phyloP scores from a whole-genome alignment of 1,140 invertebrate genomes.

The Zelostemma sp. region DNA sequence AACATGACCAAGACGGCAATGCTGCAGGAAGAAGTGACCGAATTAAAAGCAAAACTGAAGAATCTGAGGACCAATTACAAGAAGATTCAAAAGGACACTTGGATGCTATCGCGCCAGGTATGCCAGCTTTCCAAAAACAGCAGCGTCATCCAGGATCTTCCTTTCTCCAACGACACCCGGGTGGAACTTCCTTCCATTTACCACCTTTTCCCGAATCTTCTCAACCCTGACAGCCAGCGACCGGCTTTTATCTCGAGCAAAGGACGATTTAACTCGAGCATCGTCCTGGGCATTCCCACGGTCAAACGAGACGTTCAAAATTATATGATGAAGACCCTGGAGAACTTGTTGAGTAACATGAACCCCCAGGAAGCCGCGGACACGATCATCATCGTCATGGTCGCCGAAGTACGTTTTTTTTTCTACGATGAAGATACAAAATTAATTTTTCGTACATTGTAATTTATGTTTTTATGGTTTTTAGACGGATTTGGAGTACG shows the following conservation, averaged over 20 bases:
- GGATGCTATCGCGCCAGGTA: conserved; percentile 61
- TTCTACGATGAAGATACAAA: not conserved
- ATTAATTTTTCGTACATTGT: not conserved
- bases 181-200: conserved; percentile 81
- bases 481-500: conserved; percentile 79
- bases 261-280: conserved; percentile 80
- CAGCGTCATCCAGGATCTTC: conserved; percentile 61
- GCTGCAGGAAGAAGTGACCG: conserved; percentile 73
- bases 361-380: conserved; percentile 81
- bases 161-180: conserved; percentile 62
- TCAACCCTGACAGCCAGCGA: conserved; percentile 81
- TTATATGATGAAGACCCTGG: conserved; percentile 88
- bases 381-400: conserved; percentile 89
- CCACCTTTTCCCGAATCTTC: conserved; percentile 89
- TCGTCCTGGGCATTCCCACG: conserved; percentile 91
- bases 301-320: conserved; percentile 90
- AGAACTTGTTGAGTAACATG: conserved; percentile 88
- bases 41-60: conserved; percentile 73
- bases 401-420: conserved; percentile 81
- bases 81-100: conserved; percentile 70
- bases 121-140: conserved; percentile 58
- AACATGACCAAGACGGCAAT: conserved; percentile 70
- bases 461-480: conserved; percentile 38
- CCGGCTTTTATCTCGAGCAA: conserved; percentile 86
- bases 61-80: conserved; percentile 73